phyloP scores from a whole-genome alignment of 1,140 invertebrate genomes.

The Subanguina moxae region DNA sequence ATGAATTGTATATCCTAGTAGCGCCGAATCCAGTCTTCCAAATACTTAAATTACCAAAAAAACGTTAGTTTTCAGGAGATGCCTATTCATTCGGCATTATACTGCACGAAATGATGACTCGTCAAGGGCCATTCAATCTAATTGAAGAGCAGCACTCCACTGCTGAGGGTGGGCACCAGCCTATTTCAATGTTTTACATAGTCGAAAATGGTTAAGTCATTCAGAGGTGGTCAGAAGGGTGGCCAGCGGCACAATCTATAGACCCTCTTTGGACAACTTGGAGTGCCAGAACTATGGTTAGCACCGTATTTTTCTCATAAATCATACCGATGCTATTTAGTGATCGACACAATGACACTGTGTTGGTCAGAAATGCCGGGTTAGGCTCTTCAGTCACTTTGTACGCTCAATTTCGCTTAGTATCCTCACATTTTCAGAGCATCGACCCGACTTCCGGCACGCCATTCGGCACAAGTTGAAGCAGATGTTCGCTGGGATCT shows the following conservation, averaged over 20 bases:
- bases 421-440: neutral
- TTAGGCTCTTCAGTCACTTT: neutral
- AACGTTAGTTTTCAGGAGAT: constrained; percentile 82
- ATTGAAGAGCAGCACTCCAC: constrained; percentile 13
- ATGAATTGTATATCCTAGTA: too few species aligned
- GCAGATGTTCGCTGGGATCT: constrained; percentile 48
- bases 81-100: constrained; percentile 91
- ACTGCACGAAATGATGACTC: constrained; percentile 73
- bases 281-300: constrained; percentile 47
- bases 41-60: too few species aligned
- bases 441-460: constrained; percentile 55
- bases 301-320: too few species aligned
- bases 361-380: constrained; percentile 61
- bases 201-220: neutral
- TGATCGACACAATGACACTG: constrained; percentile 53
- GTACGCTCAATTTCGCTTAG: neutral
- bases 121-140: constrained; percentile 68
- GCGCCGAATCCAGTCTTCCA: too few species aligned
- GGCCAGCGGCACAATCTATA: constrained; percentile 28
- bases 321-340: neutral
- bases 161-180: neutral
- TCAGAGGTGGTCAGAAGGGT: constrained; percentile 30
- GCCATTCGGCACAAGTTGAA: constrained; percentile 52
- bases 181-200: neutral
- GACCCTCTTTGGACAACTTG: constrained; percentile 34